Percentiles rank a stretch among this genome's conserved stretches.
Evolutionary conservation across 2,797 vertebrate genomes (phyloP).

Genomic region (Peromyscus attwateri): DNA sequence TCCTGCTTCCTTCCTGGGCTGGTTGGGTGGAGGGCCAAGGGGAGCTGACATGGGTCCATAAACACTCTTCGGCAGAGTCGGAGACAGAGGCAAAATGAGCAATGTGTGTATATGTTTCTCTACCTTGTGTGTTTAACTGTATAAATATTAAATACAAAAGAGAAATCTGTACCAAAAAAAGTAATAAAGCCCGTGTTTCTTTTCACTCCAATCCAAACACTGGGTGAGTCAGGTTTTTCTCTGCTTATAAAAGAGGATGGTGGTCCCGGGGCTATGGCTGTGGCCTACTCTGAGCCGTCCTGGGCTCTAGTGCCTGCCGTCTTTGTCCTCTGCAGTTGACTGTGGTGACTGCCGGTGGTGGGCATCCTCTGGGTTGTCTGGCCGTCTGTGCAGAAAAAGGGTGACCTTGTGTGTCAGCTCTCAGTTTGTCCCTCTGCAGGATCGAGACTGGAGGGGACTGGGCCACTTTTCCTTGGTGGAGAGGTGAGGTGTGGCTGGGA

Average conservation of each 20-base stretch:
- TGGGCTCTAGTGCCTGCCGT: too few species aligned
- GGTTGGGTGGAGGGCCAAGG: not conserved
- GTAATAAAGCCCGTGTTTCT: not conserved
- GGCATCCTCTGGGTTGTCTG: not conserved
- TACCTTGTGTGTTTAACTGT: conserved; percentile 29
- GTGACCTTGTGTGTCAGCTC: not conserved
- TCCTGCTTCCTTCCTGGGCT: not conserved
- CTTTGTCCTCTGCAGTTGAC: not conserved
- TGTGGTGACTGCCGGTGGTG: not conserved
- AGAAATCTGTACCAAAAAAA: conserved; percentile 47
- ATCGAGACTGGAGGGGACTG: not conserved
- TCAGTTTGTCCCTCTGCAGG: not conserved
- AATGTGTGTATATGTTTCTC: conserved; percentile 66
- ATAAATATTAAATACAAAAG: conserved; percentile 52
- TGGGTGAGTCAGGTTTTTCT: not conserved
- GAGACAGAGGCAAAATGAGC: conserved; percentile 30
- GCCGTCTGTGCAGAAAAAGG: not conserved
- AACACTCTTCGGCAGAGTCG: conserved; percentile 33
- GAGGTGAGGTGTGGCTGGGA: not conserved
- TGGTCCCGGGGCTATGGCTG: not conserved
- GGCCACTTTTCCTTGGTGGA: not conserved
- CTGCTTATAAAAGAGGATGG: not conserved
- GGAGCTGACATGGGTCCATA: not conserved
- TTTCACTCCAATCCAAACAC: conserved; percentile 59
- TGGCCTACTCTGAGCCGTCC: fast-evolving